Evolutionary conservation across 2,113 vertebrate genomes (phyloP), one percentile per base, ranked within the genome.

Genomic region (Misgurnus anguillicaudatus): DNA sequence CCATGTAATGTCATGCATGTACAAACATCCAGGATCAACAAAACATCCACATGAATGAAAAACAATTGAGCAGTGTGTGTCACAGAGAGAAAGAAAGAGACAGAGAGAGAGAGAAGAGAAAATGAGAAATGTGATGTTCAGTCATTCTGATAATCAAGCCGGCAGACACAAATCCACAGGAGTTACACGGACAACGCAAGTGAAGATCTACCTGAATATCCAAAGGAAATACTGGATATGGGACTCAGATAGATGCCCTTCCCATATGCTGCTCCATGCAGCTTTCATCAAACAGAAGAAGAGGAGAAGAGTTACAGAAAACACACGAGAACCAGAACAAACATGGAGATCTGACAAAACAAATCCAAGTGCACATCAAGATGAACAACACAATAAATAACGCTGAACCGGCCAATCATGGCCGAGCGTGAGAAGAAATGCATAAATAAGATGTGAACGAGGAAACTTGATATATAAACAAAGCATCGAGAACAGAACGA

Each of bases 151-250:
- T 3, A 31, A 31, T 31, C 24, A 31, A 31, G 24, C 24, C 24
- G 24, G 24, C 24, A 31, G 24, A 19, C 9, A 4, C 1, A 21
- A 69, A 51, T 16, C 42, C 19, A 68, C 3, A 68, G 42, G 2
- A n/a, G 11, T 0, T 8, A 53, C 21, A 57, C 3, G 3, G 17
- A 57, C 0, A 53, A 58, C 31, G 6, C 31, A 8, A 16, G 70
- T 58, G 10, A 8, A n/a, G 21, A 51, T 55, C 97, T 96, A 99
- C 97, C 98, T 97, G 98, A 99, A 89, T 99, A 99, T 96, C 98
- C 98, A 93, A 99, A 99, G 92, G 97, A 99, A 94, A 99, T 99
- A 94, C 98, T 99, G 95, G 98, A 99, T 95, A 99, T 99, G 93
- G 98, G 98, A 95, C 98, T 99, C 88, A 99, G 93, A 96, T 99